Base-by-base conservation (phyloP, 2,888 invertebrate genomes). In the Cactoblastis cactorum region DNA sequence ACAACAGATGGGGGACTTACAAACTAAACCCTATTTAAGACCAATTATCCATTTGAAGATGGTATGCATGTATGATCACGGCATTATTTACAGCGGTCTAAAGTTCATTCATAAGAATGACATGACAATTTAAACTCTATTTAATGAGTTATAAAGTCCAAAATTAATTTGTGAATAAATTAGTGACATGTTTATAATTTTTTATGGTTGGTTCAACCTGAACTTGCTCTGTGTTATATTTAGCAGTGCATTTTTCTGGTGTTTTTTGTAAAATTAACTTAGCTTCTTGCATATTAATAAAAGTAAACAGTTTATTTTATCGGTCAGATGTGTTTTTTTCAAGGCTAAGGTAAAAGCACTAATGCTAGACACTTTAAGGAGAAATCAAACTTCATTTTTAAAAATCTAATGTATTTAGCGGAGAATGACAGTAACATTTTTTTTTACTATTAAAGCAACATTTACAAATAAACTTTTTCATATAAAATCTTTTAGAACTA, bases 11-110 rank as follows among this genome's bases (percentile, higher is more conserved):
- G 17, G 18, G 19, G 32, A 49, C 45, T 35, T 45, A 34, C 34
- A 28, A n/a, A 22, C 33, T 35, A 37, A 43, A n/a, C n/a, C n/a
- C n/a, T n/a, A n/a, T n/a, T 28, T 24, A 17, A 43, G 28, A 15
- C 28, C 37, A 37, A 47, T 47, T 47, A 47, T 47, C 47, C 17
- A 48, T 38, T 48, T 48, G 32, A 28, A n/a, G 24, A 48, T 22
- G 11, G 37, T 8, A 37, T 19, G 35, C 37, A 37, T 24, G 4
- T 46, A 22, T 12, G 35, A 4, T n/a, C n/a, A 28, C 1, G 3
- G n/a, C 24, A 24, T 3, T 48, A 37, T 37, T 35, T 35, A 35
- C 46, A 19, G 8, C 34, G n/a, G 46, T 35, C 46, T 46, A 46
- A 46, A 46, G 46, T 46, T 35, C 45, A 46, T 11, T 18, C 17